A percentile compares a stretch with the other conserved stretches of the same genome.
phyloP scores from a whole-genome alignment of 1,140 invertebrate genomes.

The Ctenoplectra terminalis region DNA sequence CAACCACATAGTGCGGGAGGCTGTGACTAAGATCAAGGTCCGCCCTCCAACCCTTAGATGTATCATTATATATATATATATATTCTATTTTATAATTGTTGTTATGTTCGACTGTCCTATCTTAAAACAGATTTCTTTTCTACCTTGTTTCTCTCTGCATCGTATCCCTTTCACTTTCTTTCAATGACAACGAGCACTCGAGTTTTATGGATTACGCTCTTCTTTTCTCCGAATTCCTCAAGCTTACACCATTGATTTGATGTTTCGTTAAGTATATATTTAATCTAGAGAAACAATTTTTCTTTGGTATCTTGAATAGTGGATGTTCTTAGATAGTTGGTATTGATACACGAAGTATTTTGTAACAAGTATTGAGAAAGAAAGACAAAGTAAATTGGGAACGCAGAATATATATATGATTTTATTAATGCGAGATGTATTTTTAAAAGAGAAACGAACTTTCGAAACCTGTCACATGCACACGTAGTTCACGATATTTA shows the following conservation, averaged over 20 bases:
- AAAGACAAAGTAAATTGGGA: background rate
- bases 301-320: background rate
- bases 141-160: constrained; percentile 9
- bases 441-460: no score
- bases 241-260: background rate
- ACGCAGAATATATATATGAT: background rate
- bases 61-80: no score
- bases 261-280: background rate
- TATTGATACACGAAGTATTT: background rate
- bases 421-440: no score
- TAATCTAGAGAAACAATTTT: background rate
- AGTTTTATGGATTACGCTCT: background rate
- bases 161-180: constrained; percentile 10
- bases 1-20: constrained; percentile 97
- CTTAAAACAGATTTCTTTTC: constrained; percentile 11
- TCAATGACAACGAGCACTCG: constrained; percentile 39
- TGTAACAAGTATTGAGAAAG: no score
- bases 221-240: background rate
- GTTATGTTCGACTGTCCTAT: constrained; percentile 29
- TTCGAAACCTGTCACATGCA: background rate
- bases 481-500: no score
- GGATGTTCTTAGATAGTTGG: background rate
- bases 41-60: constrained; percentile 69
- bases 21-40: constrained; percentile 98
- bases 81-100: constrained; percentile 36